Evolutionary conservation across 2,113 vertebrate species (phyloP).

Genomic region (Misgurnus anguillicaudatus): DNA sequence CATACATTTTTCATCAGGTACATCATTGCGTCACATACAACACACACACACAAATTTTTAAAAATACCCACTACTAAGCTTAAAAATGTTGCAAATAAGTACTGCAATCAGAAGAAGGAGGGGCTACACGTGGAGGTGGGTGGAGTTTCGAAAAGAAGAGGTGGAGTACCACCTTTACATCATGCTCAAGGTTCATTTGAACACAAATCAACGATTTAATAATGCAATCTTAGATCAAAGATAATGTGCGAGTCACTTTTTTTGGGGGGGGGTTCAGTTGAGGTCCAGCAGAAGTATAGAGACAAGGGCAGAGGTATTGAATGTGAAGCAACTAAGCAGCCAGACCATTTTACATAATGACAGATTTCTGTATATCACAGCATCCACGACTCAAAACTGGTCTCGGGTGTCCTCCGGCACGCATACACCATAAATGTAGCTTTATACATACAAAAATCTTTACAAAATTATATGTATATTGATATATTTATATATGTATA

Average conservation of each 20-base stretch:
- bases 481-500: constrained; percentile 78
- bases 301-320: neutral
- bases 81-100: constrained; percentile 53
- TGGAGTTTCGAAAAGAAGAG: neutral
- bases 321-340: neutral
- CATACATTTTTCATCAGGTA: constrained; percentile 65
- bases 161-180: neutral
- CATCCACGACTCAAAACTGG: constrained; percentile 62
- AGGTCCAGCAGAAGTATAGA: neutral
- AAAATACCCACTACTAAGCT: constrained; percentile 70
- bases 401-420: constrained; percentile 50
- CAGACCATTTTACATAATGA: neutral
- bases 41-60: constrained; percentile 58
- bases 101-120: constrained; percentile 44
- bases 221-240: neutral
- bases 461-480: constrained; percentile 78
- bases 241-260: neutral
- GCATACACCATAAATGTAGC: constrained; percentile 72
- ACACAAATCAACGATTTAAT: neutral
- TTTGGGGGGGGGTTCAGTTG: neutral
- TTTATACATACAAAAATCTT: constrained; percentile 82
- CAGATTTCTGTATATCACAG: constrained; percentile 52
- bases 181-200: neutral
- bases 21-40: constrained; percentile 66
- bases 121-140: constrained; percentile 46